Conservation (phyloP, 2,797 vertebrate species). For the Meriones psammophilus region DNA sequence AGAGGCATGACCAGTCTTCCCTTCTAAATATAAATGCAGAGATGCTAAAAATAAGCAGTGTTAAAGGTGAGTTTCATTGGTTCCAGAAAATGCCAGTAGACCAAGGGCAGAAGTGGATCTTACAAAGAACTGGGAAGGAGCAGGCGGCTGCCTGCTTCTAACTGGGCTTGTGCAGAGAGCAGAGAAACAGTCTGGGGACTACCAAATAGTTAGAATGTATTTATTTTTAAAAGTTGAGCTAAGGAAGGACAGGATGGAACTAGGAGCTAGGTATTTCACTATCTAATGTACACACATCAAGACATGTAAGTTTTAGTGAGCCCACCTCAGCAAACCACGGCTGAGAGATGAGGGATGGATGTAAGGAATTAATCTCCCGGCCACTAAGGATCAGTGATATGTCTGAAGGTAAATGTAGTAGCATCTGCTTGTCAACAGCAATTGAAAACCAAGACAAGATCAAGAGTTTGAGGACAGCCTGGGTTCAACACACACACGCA, state of each 20-base stretch:
- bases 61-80: slow-evolving; percentile 65
- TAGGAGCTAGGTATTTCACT: neutral
- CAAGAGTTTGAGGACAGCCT: neutral
- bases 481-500: neutral
- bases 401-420: neutral
- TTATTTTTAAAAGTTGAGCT: neutral
- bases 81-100: slow-evolving; percentile 70
- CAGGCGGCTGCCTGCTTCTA: neutral
- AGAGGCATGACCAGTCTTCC: slow-evolving; percentile 46
- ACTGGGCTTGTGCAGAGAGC: slow-evolving; percentile 23
- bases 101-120: neutral
- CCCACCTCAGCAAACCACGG: neutral
- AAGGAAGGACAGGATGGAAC: neutral
- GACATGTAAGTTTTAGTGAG: neutral
- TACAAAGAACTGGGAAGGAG: slow-evolving; percentile 32
- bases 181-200: slow-evolving; percentile 34
- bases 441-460: neutral
- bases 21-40: slow-evolving; percentile 81
- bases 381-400: neutral
- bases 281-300: neutral
- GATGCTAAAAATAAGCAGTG: slow-evolving; percentile 79
- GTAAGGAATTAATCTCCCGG: neutral
- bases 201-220: neutral
- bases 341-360: neutral
- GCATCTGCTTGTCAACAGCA: neutral